Percentiles rank a stretch among this genome's conserved stretches.
These are phyloP conservation scores for Elymnias hypermnestra DNA, from an alignment of 1,140 invertebrate genomes.

Conservation along the genomic window DNA sequence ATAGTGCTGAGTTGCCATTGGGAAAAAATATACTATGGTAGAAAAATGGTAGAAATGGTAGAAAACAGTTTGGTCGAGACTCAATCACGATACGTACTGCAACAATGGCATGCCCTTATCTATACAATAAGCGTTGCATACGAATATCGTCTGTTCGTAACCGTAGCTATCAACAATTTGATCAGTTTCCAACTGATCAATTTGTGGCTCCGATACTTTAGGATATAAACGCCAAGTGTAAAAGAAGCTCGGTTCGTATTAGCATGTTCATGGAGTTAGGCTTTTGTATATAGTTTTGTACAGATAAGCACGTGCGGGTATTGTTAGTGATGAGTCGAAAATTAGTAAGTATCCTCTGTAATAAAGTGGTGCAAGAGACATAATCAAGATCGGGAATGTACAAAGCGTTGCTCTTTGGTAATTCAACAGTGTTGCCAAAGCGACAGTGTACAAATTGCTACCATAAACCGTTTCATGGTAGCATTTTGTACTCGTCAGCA, in stretches of 20 bases:
- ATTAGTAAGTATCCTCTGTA: constrained; percentile 44
- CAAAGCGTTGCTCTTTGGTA: constrained; percentile 26
- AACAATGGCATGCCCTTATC: constrained; percentile 71
- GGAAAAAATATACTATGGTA: constrained; percentile 11
- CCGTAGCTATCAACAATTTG: constrained; percentile 35
- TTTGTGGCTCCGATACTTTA: constrained; percentile 24
- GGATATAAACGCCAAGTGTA: constrained; percentile 21
- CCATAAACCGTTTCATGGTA: constrained; percentile 12
- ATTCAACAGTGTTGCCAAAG: constrained; percentile 49
- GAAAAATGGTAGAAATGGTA: neutral
- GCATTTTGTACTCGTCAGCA: constrained; percentile 26
- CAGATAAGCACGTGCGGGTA: constrained; percentile 42
- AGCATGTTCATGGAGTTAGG: constrained; percentile 40
- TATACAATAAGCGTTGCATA: constrained; percentile 76
- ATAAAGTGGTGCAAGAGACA: constrained; percentile 4
- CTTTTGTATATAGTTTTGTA: constrained; percentile 13
- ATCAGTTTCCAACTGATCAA: constrained; percentile 23
- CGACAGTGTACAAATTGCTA: constrained; percentile 21
- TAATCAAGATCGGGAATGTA: constrained; percentile 4
- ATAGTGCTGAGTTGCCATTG: constrained; percentile 32
- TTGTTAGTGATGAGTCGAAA: constrained; percentile 73
- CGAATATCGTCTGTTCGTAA: constrained; percentile 54
- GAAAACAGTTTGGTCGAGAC: constrained; percentile 30
- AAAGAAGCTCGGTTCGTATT: constrained; percentile 37
- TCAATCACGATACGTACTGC: constrained; percentile 73